Evolutionary conservation across 2,113 vertebrate species (phyloP).

Genomic region (Platysteira castanea): DNA sequence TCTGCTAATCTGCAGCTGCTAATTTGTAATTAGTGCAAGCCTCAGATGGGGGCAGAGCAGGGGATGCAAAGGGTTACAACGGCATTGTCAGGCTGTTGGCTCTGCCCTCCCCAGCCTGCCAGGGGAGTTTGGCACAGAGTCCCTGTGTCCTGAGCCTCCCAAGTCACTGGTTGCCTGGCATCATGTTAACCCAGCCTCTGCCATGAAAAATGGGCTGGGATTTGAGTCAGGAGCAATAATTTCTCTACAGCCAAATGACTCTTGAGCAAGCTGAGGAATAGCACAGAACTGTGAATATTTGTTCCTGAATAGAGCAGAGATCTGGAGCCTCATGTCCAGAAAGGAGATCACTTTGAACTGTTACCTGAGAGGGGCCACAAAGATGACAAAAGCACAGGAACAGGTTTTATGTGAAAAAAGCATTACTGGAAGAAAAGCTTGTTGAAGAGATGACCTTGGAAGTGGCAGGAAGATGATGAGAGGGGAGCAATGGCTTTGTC

Average conservation of each 20-base stretch:
- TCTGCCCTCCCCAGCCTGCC: neutral
- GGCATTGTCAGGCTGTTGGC: neutral
- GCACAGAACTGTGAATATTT: neutral
- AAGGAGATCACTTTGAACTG: neutral
- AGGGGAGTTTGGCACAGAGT: neutral
- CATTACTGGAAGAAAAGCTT: neutral
- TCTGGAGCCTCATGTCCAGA: neutral
- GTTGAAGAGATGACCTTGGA: neutral
- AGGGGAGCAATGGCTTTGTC: neutral
- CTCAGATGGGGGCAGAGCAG: neutral
- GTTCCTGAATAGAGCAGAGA: neutral
- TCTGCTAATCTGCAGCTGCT: neutral
- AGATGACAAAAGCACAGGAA: neutral
- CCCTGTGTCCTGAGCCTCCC: neutral
- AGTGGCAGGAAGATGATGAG: neutral
- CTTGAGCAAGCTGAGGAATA: neutral
- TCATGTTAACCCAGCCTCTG: neutral
- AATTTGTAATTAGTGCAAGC: neutral
- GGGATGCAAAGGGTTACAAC: neutral
- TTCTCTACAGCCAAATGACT: neutral
- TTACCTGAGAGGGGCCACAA: neutral
- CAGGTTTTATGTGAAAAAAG: neutral
- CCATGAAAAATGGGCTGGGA: neutral
- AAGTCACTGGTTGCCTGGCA: neutral
- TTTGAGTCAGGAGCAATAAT: neutral